phyloP scores from a whole-genome alignment of 2,888 invertebrate species.

The Cosmorhoe ocellata region DNA sequence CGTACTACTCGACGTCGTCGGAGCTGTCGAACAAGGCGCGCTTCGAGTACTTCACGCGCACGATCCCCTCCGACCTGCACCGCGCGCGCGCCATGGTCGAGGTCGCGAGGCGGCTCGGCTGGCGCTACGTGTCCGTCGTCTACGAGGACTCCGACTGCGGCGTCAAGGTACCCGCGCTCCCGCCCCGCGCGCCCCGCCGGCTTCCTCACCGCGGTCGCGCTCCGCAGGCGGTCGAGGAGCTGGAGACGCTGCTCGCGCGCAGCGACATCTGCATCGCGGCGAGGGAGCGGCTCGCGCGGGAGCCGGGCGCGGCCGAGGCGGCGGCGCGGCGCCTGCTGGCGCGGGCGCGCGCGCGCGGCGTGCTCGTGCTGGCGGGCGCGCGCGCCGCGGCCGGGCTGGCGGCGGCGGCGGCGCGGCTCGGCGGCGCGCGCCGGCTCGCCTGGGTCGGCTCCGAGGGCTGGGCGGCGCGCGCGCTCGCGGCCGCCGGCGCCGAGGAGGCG shows the following conservation, averaged over 20 bases:
- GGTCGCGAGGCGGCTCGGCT: slow-evolving; percentile 91
- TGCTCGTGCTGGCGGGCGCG: slow-evolving; percentile 97
- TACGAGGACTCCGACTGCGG: slow-evolving; percentile 98
- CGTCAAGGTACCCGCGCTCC: slow-evolving; percentile 94
- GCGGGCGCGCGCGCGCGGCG: slow-evolving; percentile 93
- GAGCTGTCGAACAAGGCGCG: slow-evolving; percentile 96
- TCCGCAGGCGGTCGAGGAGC: slow-evolving; percentile 95
- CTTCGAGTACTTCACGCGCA: slow-evolving; percentile 96
- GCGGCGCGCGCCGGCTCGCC: slow-evolving; percentile 92
- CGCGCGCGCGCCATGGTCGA: slow-evolving; percentile 98
- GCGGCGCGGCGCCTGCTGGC: slow-evolving; percentile 91
- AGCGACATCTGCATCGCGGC: slow-evolving; percentile 96
- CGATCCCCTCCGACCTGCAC: slow-evolving; percentile 96
- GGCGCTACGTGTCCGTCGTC: slow-evolving; percentile 97
- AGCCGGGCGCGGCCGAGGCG: slow-evolving; percentile 96
- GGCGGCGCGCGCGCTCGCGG: slow-evolving; percentile 93
- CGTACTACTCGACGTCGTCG: slow-evolving; percentile 97
- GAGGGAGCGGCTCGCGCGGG: slow-evolving; percentile 96
- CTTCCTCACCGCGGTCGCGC: too few relatives aligned
- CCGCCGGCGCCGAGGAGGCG: slow-evolving; percentile 93
- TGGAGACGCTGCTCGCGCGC: slow-evolving; percentile 91
- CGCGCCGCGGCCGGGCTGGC: slow-evolving; percentile 98
- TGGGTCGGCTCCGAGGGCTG: slow-evolving; percentile 99
- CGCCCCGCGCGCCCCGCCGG: slow-evolving; percentile 87
- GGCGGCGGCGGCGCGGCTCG: slow-evolving; percentile 92